Base-by-base conservation (phyloP, 2,797 vertebrate species). In the Alfaro cultratus region DNA sequence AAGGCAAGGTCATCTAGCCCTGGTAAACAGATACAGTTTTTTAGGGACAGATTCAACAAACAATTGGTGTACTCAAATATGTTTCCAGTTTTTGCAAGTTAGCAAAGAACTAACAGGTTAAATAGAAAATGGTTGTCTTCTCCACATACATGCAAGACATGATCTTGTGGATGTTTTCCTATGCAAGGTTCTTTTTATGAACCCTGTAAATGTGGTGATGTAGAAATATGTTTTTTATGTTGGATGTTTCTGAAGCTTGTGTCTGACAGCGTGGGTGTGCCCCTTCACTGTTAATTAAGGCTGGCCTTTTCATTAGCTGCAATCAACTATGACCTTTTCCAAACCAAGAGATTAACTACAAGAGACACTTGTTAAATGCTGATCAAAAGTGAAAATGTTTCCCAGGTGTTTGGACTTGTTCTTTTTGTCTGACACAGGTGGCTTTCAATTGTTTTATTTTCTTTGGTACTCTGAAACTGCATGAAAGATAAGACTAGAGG, bases 241-340 rank as follows among this genome's bases (percentile, higher is more conserved):
- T 71, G 11, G 15, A 5, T 71, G 77, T 72, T 46, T 74, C 45
- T 53, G 49, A 55, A 43, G 73, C 57, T 74, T 9, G 60, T 64
- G 16, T 39, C 45, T 34, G 47, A 68, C 18, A 75, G 55, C 6
- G 5, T 26, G 62, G 31, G 10, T 45, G 18, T 9, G n/a, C 60
- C 70, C 13, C 18, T 68, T 73, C 53, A 73, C 29, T 73, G 13
- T 36, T 62, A 53, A 80, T 74, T 68, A 74, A 29, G 6, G 45
- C 18, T 74, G 75, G 49, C 71, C 76, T 82, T 82, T 82, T 74
- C 78, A 74, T 77, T 73, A 74, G 68, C 71, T 72, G 74, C 57
- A 81, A 68, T 67, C 62, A 39, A 62, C 68, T 21, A 43, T 26
- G 57, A 73, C 36, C 21, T 82, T 80, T 78, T 47, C 29, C 31